These are phyloP conservation scores for Myzus persicae DNA, from an alignment of 1,140 invertebrate genomes.

Conservation along the genomic window DNA sequence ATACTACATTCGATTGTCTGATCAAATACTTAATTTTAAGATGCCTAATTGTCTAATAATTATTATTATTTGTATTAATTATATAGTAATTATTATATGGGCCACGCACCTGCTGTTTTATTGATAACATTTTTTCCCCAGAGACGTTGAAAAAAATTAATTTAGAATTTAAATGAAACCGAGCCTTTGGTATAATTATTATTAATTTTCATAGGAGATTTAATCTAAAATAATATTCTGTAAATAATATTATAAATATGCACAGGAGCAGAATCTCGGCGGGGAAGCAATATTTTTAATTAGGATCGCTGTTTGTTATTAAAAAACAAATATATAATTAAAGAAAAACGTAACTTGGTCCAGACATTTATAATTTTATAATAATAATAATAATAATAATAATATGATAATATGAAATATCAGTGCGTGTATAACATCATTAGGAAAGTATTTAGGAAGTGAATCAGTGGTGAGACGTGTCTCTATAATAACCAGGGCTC, in stretches of 20 bases:
- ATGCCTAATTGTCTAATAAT: no score
- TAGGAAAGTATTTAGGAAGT: no score
- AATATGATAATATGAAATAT: neutral
- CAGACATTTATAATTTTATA: neutral
- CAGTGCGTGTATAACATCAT: neutral
- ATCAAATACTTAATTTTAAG: no score
- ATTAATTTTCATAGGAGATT: neutral
- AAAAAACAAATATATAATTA: neutral
- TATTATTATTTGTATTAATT: no score
- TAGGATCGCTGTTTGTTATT: neutral
- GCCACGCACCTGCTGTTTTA: neutral
- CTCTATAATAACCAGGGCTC: neutral
- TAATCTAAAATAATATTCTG: conserved; percentile 3
- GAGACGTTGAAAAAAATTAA: neutral
- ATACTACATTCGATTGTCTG: neutral
- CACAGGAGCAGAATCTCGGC: neutral
- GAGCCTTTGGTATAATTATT: neutral
- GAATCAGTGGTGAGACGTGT: neutral
- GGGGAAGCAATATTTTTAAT: conserved; percentile 28
- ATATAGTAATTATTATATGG: neutral
- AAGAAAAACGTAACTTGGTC: neutral
- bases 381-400: neutral
- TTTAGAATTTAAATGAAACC: conserved; percentile 12
- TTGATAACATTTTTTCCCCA: neutral
- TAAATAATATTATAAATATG: neutral